Percentiles rank a stretch among this genome's conserved stretches.
Evolutionary conservation across 2,113 vertebrate species (phyloP).

Genomic region (Suricata suricatta): DNA sequence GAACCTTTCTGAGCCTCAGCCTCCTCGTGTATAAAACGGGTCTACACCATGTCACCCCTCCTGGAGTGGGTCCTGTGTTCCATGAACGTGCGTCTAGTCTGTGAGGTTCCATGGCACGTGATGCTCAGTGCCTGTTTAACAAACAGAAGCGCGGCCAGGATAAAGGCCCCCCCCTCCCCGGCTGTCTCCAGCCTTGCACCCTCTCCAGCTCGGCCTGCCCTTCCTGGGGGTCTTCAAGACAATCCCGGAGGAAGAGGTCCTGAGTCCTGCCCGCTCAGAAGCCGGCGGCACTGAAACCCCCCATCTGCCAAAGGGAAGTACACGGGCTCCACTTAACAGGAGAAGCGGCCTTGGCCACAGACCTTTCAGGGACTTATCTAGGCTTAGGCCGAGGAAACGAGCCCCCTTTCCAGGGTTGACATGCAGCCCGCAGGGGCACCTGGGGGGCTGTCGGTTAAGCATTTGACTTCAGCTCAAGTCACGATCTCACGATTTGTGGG

Average conservation of each 20-base stretch:
- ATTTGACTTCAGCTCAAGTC: no score
- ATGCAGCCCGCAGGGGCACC: neutral
- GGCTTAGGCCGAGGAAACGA: neutral
- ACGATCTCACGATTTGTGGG: no score
- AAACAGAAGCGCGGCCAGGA: neutral
- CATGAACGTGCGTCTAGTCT: neutral
- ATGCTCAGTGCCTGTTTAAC: neutral
- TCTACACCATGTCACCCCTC: no score
- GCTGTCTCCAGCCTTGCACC: neutral
- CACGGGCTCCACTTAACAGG: neutral
- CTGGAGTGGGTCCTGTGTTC: neutral
- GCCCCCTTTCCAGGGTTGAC: neutral
- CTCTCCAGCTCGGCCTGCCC: neutral
- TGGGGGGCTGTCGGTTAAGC: no score
- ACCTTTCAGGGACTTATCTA: neutral
- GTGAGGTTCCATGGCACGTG: neutral
- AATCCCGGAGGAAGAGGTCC: neutral
- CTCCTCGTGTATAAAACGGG: neutral
- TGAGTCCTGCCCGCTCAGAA: neutral
- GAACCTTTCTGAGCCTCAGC: neutral
- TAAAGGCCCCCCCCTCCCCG: neutral
- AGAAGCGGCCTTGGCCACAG: neutral
- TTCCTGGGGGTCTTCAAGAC: neutral
- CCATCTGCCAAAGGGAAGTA: neutral
- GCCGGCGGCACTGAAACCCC: neutral